These are phyloP conservation scores for Ctenosaura bakeri DNA, from an alignment of 2,797 vertebrate genomes.

Conservation along the genomic window DNA sequence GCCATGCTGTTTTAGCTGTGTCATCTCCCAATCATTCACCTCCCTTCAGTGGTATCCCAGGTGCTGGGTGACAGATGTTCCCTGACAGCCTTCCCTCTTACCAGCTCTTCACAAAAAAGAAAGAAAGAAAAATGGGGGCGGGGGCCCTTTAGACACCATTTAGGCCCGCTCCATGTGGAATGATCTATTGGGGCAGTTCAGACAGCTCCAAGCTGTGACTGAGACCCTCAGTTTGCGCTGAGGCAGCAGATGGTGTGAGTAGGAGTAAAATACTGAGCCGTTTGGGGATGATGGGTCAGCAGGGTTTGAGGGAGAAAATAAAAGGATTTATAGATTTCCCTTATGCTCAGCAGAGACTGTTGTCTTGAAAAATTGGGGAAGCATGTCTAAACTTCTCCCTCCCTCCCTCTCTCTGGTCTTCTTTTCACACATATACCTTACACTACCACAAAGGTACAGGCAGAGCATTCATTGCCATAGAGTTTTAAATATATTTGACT, in stretches of 20 bases:
- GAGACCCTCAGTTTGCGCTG: constrained; percentile 22
- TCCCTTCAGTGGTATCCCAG: neutral
- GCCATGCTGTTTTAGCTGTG: constrained; percentile 51
- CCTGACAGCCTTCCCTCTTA: neutral
- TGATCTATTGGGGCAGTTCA: constrained; percentile 34
- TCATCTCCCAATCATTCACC: constrained; percentile 45
- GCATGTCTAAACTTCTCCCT: too few species aligned
- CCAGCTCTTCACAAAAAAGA: neutral
- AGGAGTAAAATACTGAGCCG: neutral
- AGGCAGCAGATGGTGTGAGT: constrained; percentile 41
- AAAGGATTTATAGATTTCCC: constrained; percentile 8
- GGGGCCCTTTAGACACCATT: neutral
- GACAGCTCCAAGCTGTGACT: constrained; percentile 47
- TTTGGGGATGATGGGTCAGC: constrained; percentile 35
- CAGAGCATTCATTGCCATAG: neutral
- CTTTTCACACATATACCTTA: neutral
- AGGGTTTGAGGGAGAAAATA: constrained; percentile 35
- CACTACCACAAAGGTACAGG: neutral
- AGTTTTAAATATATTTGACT: neutral
- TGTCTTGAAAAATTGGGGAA: neutral
- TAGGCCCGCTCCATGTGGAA: neutral
- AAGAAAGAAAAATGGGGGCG: too few species aligned
- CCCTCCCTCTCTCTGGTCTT: neutral
- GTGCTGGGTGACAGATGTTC: constrained; percentile 24
- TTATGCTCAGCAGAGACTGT: neutral